A percentile compares a stretch with the other conserved stretches of the same genome.
These are phyloP conservation scores for Notolabrus celidotus DNA, from an alignment of 2,797 vertebrate genomes.

Conservation along the genomic window DNA sequence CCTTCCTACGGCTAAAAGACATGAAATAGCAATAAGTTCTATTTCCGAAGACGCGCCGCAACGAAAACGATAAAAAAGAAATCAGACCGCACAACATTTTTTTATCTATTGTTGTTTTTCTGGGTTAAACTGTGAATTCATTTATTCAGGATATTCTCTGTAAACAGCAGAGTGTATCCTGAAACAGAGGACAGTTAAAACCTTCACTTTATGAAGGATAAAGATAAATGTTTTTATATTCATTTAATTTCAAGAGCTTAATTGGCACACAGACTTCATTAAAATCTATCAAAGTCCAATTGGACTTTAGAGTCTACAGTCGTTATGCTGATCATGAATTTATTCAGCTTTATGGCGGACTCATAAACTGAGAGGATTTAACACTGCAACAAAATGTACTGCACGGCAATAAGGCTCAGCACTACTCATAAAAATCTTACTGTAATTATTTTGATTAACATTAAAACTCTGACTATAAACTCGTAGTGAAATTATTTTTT, in stretches of 20 bases:
- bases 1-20: constrained; percentile 19
- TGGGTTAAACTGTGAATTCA: too few relatives aligned
- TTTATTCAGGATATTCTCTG: too few relatives aligned
- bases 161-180: too few relatives aligned
- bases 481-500: too few relatives aligned
- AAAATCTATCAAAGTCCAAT: neutral
- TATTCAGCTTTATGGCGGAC: neutral
- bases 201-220: too few relatives aligned
- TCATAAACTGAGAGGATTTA: neutral
- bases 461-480: too few relatives aligned
- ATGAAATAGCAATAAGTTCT: constrained; percentile 3
- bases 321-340: neutral
- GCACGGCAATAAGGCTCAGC: neutral
- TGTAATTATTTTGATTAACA: too few relatives aligned
- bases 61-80: neutral
- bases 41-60: neutral
- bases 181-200: too few relatives aligned
- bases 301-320: neutral
- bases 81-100: neutral
- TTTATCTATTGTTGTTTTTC: neutral
- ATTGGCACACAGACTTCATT: neutral
- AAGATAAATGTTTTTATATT: too few relatives aligned
- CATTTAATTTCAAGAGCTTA: neutral
- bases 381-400: constrained; percentile 6
- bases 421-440: too few relatives aligned